Conservation (phyloP, 2,888 invertebrate genomes). For the Osedax fenrisi region DNA sequence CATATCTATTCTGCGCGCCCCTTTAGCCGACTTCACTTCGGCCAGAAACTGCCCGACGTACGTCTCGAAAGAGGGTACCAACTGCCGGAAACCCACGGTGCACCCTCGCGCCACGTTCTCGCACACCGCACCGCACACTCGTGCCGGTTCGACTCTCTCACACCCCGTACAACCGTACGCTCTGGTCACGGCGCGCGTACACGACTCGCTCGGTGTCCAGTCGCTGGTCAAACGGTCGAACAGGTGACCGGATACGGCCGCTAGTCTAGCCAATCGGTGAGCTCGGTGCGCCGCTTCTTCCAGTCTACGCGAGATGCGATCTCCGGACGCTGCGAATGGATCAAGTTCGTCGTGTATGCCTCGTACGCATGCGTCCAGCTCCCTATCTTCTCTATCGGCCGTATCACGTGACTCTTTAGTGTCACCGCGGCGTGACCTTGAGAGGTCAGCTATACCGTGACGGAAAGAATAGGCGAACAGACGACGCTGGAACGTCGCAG, state of each 20-base stretch:
- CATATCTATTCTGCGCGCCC: background rate
- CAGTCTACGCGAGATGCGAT: background rate
- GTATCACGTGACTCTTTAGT: no score
- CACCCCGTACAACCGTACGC: background rate
- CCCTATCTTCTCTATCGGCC: no score
- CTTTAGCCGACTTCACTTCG: background rate
- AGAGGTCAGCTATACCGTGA: no score
- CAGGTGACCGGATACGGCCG: background rate
- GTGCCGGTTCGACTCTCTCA: background rate
- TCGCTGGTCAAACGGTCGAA: background rate
- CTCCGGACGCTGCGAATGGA: background rate
- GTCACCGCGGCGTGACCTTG: no score
- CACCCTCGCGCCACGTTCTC: background rate
- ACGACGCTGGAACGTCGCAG: no score
- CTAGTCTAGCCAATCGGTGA: background rate
- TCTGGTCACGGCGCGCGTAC: background rate
- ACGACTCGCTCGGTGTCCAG: background rate
- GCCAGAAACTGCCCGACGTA: background rate
- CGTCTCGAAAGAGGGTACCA: background rate
- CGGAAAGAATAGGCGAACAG: no score
- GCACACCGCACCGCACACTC: background rate
- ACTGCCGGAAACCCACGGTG: background rate
- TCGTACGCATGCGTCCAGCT: no score
- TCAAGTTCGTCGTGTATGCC: no score
- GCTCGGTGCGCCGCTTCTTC: background rate